These are phyloP conservation scores for Aplidium turbinatum DNA, from an alignment of 23 tunicate species.

Conservation along the genomic window DNA sequence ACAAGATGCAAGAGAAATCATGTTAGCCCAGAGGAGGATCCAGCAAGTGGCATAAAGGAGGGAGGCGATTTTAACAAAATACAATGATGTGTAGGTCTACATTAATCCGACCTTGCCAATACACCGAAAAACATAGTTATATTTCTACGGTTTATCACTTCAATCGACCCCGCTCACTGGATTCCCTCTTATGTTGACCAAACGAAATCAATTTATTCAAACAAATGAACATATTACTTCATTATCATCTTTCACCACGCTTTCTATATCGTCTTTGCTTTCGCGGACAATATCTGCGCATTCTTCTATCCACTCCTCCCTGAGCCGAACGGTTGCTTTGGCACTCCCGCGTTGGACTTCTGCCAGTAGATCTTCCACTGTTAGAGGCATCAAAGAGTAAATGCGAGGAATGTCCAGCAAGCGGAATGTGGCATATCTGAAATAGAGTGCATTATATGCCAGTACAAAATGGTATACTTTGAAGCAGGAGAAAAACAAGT, in stretches of 20 bases:
- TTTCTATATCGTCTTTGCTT: slow-evolving; percentile 57
- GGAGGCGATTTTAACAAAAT: too few species aligned
- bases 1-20: too few species aligned
- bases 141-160: too few species aligned
- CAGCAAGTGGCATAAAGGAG: too few species aligned
- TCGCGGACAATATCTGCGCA: slow-evolving; percentile 68
- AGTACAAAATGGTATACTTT: not conserved
- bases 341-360: slow-evolving; percentile 53
- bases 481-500: not conserved
- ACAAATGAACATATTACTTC: slow-evolving; percentile 58
- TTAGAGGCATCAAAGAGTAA: slow-evolving; percentile 73
- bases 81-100: too few species aligned
- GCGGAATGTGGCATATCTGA: slow-evolving; percentile 58
- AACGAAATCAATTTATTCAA: too few species aligned
- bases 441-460: not conserved
- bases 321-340: slow-evolving; percentile 25
- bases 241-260: slow-evolving; percentile 17
- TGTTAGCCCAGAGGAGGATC: too few species aligned
- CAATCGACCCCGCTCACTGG: too few species aligned
- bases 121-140: too few species aligned
- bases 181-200: too few species aligned
- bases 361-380: slow-evolving; percentile 46
- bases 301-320: slow-evolving; percentile 50
- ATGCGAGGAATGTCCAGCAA: slow-evolving; percentile 52
- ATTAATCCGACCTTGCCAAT: too few species aligned